Percentiles rank a stretch among this genome's conserved stretches.
These are phyloP conservation scores for Osmerus eperlanus DNA, from an alignment of 2,113 vertebrate species.

Conservation along the genomic window DNA sequence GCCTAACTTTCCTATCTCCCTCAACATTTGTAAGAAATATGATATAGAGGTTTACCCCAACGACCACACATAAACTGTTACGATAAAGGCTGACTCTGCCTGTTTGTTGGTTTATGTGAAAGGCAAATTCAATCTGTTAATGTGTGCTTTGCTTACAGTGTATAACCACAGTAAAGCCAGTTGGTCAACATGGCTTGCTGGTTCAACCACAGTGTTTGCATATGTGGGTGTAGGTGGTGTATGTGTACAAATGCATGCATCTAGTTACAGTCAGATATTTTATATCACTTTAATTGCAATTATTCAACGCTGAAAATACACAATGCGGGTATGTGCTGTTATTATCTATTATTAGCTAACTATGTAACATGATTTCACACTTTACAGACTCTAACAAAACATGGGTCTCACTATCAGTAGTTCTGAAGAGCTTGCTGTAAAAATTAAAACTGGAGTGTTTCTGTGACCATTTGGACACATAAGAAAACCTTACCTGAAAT, in stretches of 20 bases:
- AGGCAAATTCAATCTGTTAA: conserved; percentile 69
- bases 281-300: too few species aligned
- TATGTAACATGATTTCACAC: too few species aligned
- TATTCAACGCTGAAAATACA: too few species aligned
- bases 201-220: conserved; percentile 54
- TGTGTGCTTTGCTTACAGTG: conserved; percentile 71
- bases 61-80: conserved; percentile 34
- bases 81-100: conserved; percentile 58
- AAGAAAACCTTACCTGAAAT: conserved; percentile 55
- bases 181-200: conserved; percentile 68
- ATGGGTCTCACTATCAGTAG: too few species aligned
- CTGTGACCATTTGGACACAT: conserved; percentile 43
- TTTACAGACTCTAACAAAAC: too few species aligned
- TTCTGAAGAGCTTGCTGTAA: too few species aligned
- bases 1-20: too few species aligned
- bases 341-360: too few species aligned
- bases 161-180: conserved; percentile 71
- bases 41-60: conserved; percentile 44
- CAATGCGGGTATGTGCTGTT: too few species aligned
- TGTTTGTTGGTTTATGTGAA: conserved; percentile 72
- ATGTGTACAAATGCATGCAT: conserved; percentile 1
- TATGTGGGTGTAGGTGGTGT: conserved; percentile 26
- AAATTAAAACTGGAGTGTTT: conserved; percentile 27
- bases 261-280: too few species aligned
- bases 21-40: conserved; percentile 57